Base-by-base conservation (phyloP, 2,113 vertebrate species). In the Phalacrocorax brasilianus region DNA sequence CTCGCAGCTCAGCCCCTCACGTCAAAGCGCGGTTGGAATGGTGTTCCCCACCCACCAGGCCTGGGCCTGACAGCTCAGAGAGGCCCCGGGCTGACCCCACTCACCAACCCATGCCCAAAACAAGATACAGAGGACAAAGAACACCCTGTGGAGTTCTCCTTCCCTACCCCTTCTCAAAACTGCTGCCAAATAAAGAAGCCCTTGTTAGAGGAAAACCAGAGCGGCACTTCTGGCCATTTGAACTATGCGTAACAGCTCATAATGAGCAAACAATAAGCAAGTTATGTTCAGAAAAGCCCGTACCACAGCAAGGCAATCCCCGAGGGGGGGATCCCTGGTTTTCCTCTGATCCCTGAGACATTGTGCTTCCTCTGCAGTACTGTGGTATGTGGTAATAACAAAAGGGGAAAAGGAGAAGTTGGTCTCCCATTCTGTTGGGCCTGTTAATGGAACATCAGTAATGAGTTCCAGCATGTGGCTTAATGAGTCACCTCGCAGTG, bases 131-230 rank as follows among this genome's bases (percentile, higher is more conserved):
- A 93, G 84, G 82, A 93, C 78, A 96, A 71, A 95, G 93, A 84
- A 40, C 20, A 5, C 67, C 88, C 89, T 97, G 81, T 93, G 67
- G 49, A 50, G 35, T 53, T 73, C 65, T 93, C 68, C 38, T 77
- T 88, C 82, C 79, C 59, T 80, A 56, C 17, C 52, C 68, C 61
- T 94, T 91, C 52, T 89, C 77, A 15, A 82, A 75, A 68, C 18
- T 55, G 26, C 84, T 89, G 72, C 73, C 79, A 91, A 88, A 96
- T 66, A 96, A 97, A 97, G 89, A 91, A 78, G 53, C 52, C 33
- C 77, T 97, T 97, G 93, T 95, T 78, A 22, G 22, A 88, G 56
- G 45, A 85, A 88, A 94, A 72, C 77, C 72, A 63, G 59, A 87
- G 89, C 14, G 2, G 72, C 91, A 65, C 50, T 97, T 95, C 82